phyloP scores from a whole-genome alignment of 2,113 vertebrate species.

The Passer domesticus region DNA sequence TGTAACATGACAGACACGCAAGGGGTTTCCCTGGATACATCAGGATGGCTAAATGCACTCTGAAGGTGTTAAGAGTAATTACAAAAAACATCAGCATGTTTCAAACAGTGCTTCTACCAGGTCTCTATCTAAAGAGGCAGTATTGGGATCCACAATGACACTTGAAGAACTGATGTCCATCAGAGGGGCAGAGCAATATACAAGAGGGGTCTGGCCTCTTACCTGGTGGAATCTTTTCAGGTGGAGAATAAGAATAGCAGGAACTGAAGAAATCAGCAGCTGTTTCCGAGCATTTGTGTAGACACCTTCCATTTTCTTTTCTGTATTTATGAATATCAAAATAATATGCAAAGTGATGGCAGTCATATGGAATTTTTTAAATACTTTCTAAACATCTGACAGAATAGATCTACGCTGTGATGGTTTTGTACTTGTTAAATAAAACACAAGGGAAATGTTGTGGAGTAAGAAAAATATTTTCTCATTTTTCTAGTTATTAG shows the following conservation, averaged over 20 bases:
- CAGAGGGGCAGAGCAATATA: background rate
- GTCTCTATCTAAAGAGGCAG: background rate
- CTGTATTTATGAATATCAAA: slow-evolving; percentile 68
- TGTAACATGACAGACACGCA: fast-evolving
- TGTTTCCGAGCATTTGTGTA: slow-evolving; percentile 97
- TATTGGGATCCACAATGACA: background rate
- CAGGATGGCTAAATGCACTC: background rate
- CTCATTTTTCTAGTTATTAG: background rate
- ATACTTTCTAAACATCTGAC: background rate
- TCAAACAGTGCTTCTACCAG: background rate
- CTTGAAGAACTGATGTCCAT: background rate
- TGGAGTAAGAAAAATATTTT: background rate
- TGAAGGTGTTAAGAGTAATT: background rate
- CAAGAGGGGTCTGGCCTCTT: slow-evolving; percentile 8
- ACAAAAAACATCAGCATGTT: background rate
- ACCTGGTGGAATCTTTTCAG: slow-evolving; percentile 98
- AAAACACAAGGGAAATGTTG: background rate
- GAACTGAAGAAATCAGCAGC: slow-evolving; percentile 90
- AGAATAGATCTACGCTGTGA: background rate
- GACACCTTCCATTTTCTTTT: slow-evolving; percentile 86
- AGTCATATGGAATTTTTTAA: background rate
- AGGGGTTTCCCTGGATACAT: background rate
- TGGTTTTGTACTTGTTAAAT: background rate
- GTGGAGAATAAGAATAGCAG: slow-evolving; percentile 91
- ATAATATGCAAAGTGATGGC: background rate